These are phyloP conservation scores for Phengaris alcon DNA, from an alignment of 2,888 invertebrate species.

Conservation along the genomic window DNA sequence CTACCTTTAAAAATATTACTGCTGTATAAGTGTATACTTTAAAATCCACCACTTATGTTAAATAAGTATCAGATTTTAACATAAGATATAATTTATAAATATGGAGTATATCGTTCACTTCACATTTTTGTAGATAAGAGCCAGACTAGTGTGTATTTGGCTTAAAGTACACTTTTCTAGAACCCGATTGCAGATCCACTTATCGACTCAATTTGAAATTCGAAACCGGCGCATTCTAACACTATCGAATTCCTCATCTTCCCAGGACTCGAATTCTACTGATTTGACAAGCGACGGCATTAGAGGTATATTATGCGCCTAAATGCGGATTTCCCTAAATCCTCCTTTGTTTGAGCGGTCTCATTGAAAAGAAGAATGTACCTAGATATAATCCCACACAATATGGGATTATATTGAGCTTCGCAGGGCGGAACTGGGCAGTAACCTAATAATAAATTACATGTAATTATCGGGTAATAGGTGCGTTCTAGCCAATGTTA, in stretches of 20 bases:
- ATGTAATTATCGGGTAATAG: conserved; percentile 37
- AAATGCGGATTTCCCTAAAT: conserved; percentile 20
- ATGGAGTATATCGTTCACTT: no score
- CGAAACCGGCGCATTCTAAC: conserved; percentile 6
- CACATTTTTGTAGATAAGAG: no score
- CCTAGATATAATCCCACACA: conserved; percentile 23
- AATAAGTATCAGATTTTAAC: no score
- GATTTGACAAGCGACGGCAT: conserved; percentile 4
- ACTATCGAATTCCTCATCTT: conserved; percentile 18
- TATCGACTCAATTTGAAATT: conserved; percentile 18
- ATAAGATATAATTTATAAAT: no score
- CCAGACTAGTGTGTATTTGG: background rate
- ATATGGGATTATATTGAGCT: conserved; percentile 27
- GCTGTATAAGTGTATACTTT: background rate
- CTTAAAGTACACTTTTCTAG: conserved; percentile 2
- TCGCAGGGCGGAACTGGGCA: conserved; percentile 25
- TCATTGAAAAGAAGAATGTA: conserved; percentile 27
- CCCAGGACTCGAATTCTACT: conserved; percentile 6
- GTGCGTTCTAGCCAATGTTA: conserved; percentile 35
- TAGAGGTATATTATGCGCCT: conserved; percentile 5
- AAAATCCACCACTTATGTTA: no score
- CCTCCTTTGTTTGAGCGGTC: conserved; percentile 20
- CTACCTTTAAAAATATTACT: background rate
- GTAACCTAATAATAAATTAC: conserved; percentile 34
- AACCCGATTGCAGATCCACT: conserved; percentile 12